These are phyloP conservation scores for Scaptomyza cyrtandrae DNA, from an alignment of 2,888 invertebrate species.

Conservation along the genomic window DNA sequence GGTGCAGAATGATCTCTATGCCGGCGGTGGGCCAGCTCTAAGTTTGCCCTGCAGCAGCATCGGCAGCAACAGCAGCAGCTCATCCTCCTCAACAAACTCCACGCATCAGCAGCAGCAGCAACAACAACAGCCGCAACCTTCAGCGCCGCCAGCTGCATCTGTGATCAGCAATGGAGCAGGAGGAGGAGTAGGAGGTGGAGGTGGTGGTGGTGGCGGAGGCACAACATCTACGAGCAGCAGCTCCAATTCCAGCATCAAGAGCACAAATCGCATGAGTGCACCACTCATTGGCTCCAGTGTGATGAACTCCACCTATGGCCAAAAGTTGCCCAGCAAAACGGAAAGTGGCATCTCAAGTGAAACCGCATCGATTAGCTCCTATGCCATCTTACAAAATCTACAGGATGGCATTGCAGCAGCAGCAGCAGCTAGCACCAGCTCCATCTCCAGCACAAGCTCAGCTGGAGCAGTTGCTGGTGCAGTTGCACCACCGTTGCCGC, in stretches of 20 bases:
- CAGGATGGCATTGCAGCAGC: conserved; percentile 59
- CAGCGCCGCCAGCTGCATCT: conserved; percentile 80
- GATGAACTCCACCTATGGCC: conserved; percentile 67
- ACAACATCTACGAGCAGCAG: conserved; percentile 33
- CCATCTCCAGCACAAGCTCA: conserved; percentile 14
- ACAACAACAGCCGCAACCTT: conserved; percentile 66
- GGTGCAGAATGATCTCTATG: conserved; percentile 84
- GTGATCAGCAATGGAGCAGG: conserved; percentile 64
- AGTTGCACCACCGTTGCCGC: conserved; percentile 86
- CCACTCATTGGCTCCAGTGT: conserved; percentile 80
- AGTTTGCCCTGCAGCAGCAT: conserved; percentile 71
- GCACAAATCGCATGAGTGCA: conserved; percentile 84
- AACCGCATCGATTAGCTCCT: conserved; percentile 76
- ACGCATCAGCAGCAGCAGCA: conserved; percentile 40
- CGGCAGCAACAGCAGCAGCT: conserved; percentile 49
- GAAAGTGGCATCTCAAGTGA: conserved; percentile 71
- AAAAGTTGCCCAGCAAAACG: conserved; percentile 66
- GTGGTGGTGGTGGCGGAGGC: conserved; percentile 39
- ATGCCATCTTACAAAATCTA: conserved; percentile 82
- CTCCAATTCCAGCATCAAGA: conserved; percentile 68
- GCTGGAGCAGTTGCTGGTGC: conserved; percentile 8
- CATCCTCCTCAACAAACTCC: conserved; percentile 45
- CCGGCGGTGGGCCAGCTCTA: conserved; percentile 75
- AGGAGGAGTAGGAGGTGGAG: no score
- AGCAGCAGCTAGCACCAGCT: conserved; percentile 10